Evolutionary conservation across 2,888 invertebrate genomes (phyloP), one percentile per base, ranked within the genome.

Genomic region (Bibio marci): DNA sequence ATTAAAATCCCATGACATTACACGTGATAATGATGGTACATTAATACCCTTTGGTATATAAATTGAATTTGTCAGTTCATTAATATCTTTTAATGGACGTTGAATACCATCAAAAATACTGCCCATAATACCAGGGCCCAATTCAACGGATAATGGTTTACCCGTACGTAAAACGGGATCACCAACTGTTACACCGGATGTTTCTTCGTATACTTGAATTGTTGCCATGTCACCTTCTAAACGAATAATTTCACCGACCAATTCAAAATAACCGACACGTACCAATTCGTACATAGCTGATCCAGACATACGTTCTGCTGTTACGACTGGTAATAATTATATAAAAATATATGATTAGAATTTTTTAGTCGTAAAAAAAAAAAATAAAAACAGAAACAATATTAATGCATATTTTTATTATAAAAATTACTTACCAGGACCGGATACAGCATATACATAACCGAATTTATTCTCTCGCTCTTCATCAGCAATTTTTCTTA

Each of bases 61-160:
- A 66, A 99, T 99, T 57, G 91, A 92, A 57, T 78, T 72, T 2
- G 92, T 91, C 46, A 92, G 64, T 57, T 91, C 90, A 57, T 82
- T 73, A 62, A 99, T 98, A 65, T 94, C 95, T 64, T 87, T 91
- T 54, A 99, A 64, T 0, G 98, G 98, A 56, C 98, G 83, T 66
- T 98, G 98, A 65, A 98, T 99, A 70, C 98, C 98, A 67, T 99
- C 98, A 67, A 97, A 99, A 67, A 99, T 99, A 61, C 91, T 92
- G 48, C 91, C 92, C 74, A 99, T 80, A 63, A 99, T 99, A 56
- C 97, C 97, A 37, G 98, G 98, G 7, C 98, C 98, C 41, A 99
- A 69, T 63, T 99, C 98, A 30, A 99, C 98, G 6, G 98, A 99
- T 39, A 99, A 67, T 0, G 98, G 98, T 64, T 98, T 99, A 49